Percentiles rank a stretch among this genome's conserved stretches.
Conservation (phyloP, 2,888 invertebrate genomes). For the Latrodectus elegans region DNA sequence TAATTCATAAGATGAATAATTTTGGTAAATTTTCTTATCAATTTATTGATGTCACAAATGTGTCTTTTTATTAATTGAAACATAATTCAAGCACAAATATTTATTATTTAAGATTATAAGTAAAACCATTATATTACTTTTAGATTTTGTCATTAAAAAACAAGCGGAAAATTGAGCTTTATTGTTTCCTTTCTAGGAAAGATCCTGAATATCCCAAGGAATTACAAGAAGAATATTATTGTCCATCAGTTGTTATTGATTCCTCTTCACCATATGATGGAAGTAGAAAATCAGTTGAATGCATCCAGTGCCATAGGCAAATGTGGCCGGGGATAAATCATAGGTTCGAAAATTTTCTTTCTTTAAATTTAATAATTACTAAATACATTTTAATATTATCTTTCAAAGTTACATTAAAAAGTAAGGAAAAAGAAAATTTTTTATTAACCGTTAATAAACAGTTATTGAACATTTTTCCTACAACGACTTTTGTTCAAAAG, state of each 20-base stretch:
- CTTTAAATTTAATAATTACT: no score
- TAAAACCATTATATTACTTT: neutral
- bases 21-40: neutral
- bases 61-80: neutral
- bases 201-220: conserved; percentile 65
- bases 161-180: neutral
- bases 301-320: conserved; percentile 59
- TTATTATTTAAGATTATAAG: neutral
- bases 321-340: conserved; percentile 63
- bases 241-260: conserved; percentile 62
- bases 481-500: no score
- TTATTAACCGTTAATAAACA: neutral
- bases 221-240: conserved; percentile 59
- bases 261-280: conserved; percentile 50
- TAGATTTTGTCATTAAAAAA: neutral
- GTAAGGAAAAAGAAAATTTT: neutral
- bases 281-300: conserved; percentile 54
- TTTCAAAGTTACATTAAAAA: neutral
- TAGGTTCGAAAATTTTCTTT: conserved; percentile 15
- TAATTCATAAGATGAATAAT: neutral
- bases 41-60: neutral
- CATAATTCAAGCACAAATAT: neutral
- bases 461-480: no score
- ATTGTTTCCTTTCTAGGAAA: conserved; percentile 29
- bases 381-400: neutral